A percentile compares a stretch with the other conserved stretches of the same genome.
phyloP scores from a whole-genome alignment of 2,888 invertebrate genomes.

The Epinotia demarniana region DNA sequence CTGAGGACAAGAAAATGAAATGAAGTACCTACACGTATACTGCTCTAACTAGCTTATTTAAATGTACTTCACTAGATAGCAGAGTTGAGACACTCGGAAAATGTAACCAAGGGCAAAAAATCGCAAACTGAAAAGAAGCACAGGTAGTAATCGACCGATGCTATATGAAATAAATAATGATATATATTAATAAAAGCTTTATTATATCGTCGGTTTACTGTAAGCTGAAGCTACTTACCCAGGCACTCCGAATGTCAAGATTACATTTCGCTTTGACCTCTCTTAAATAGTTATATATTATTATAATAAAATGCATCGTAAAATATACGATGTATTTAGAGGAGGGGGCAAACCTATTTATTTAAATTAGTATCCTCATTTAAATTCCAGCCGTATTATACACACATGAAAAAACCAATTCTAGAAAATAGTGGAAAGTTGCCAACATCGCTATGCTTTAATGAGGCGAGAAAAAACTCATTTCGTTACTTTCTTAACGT shows the following conservation, averaged over 20 bases:
- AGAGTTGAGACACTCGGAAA: not conserved
- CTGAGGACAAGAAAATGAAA: not conserved
- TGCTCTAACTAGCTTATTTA: not conserved
- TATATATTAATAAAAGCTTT: too few species aligned
- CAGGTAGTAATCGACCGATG: too few species aligned
- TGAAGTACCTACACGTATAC: not conserved
- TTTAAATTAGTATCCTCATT: not conserved
- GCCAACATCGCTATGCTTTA: constrained; percentile 15
- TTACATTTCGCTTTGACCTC: too few species aligned
- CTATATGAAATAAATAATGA: too few species aligned
- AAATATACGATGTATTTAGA: too few species aligned
- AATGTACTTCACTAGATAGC: constrained; percentile 1
- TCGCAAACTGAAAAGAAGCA: too few species aligned
- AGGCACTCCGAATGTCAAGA: too few species aligned
- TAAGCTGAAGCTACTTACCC: too few species aligned
- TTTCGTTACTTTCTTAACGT: constrained; percentile 9
- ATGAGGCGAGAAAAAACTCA: constrained; percentile 20
- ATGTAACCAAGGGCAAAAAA: constrained; percentile 1
- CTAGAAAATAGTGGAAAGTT: constrained; percentile 16
- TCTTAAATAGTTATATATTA: too few species aligned
- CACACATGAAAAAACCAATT: not conserved
- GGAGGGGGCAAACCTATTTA: not conserved
- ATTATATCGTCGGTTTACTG: too few species aligned
- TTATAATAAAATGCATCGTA: too few species aligned
- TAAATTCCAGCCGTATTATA: constrained; percentile 2